phyloP scores from a whole-genome alignment of 1,140 invertebrate genomes.

The Pectinophora gossypiella region DNA sequence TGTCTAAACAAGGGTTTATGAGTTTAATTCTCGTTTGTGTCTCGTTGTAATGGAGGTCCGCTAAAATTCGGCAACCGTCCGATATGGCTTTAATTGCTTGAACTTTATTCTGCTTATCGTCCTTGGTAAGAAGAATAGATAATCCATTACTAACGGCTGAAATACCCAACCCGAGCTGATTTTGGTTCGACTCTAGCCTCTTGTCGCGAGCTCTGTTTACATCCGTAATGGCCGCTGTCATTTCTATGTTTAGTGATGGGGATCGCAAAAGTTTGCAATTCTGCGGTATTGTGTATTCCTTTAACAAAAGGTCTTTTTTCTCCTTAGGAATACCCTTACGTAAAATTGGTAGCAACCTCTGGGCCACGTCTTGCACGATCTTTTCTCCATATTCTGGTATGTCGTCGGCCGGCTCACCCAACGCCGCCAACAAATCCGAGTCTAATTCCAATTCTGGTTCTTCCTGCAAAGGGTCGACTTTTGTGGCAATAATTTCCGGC shows the following conservation, averaged over 20 bases:
- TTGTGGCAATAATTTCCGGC: no score
- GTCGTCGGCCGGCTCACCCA: no score
- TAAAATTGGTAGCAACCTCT: slow-evolving; percentile 13
- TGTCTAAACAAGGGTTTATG: slow-evolving; percentile 18
- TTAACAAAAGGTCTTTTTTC: slow-evolving; percentile 15
- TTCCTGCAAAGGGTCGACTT: no score
- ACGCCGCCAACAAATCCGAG: no score
- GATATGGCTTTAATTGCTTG: slow-evolving; percentile 11
- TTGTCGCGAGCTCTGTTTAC: slow-evolving; percentile 18
- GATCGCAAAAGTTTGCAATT: slow-evolving; percentile 22
- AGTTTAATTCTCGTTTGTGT: slow-evolving; percentile 20
- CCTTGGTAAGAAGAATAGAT: slow-evolving; percentile 9
- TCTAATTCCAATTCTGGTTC: no score
- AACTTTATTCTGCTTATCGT: slow-evolving; percentile 11
- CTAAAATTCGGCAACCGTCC: slow-evolving; percentile 20
- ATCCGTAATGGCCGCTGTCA: slow-evolving; percentile 19
- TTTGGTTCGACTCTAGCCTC: slow-evolving; percentile 12
- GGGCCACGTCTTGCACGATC: no score
- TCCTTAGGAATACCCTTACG: slow-evolving; percentile 17
- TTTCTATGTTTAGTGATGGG: slow-evolving; percentile 20
- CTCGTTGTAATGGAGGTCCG: slow-evolving; percentile 15
- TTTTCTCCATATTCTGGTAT: no score
- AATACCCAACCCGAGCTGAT: slow-evolving; percentile 21
- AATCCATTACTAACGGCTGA: slow-evolving; percentile 16
- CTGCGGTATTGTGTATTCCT: slow-evolving; percentile 15